Evolutionary conservation across 2,113 vertebrate species (phyloP), one percentile per base, ranked within the genome.

Genomic region (Tetrax tetrax): DNA sequence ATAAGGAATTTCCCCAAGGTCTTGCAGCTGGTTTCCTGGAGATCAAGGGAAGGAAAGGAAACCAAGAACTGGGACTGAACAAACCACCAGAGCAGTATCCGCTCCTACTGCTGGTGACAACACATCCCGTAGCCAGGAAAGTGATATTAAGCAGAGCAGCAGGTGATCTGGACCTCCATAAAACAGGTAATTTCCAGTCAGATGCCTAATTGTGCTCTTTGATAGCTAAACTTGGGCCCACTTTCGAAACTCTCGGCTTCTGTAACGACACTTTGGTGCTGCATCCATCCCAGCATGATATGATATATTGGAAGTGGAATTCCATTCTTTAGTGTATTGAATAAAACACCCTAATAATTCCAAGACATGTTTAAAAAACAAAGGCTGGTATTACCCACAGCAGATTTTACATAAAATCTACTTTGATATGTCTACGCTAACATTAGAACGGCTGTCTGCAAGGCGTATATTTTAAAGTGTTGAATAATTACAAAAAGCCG

Each of bases 1-100:
- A 94, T 95, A 94, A 93, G 57, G 81, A 57, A 63, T 87, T 95
- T 96, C 94, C 86, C 77, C 74, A 69, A 92, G 83, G 70, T 87
- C 89, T 87, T 47, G 29, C 80, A 89, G 61, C 72, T 89, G 89
- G 81, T 84, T 92, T 93, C 53, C 50, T 87, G 65, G 25, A 91
- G 92, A 79, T 82, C 28, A 59, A 93, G 95, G 7, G 12, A 89
- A 83, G 41, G 33, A 29, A 84, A 87, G 38, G 41, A 89, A 95
- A 95, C 35, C 37, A 80, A 41, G 54, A 82, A 66, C 0, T 57
- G 37, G 33, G 66, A 54, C 8, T 2, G 54, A 93, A 65, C 24
- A 59, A 77, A 88, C 68, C 35, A 59, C 14, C 38, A 59, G 66
- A 83, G 51, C 35, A 61, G n/a, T 24, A 77, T 17, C 70, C 4